These are phyloP conservation scores for Sinocyclocheilus grahami DNA, from an alignment of 2,113 vertebrate species.

Conservation along the genomic window DNA sequence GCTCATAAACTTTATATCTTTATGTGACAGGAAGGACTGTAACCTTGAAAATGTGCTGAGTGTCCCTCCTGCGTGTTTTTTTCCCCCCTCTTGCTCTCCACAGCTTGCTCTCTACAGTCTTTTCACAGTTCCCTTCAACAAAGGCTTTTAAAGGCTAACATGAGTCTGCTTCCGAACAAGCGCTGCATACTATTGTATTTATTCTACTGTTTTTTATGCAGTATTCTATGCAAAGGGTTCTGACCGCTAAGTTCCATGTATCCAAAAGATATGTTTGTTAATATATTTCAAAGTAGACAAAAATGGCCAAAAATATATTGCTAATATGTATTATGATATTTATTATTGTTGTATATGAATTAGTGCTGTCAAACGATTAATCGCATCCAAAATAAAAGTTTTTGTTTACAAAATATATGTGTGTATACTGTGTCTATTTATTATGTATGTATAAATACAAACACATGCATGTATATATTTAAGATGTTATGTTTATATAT, in stretches of 20 bases:
- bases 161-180: background rate
- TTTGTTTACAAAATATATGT: too few relatives aligned
- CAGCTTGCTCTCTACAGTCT: background rate
- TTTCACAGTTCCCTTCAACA: background rate
- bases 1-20: conserved; percentile 44
- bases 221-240: background rate
- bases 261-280: background rate
- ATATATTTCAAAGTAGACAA: background rate
- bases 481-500: too few relatives aligned
- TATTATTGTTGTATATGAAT: too few relatives aligned
- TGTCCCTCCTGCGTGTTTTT: background rate
- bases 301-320: background rate
- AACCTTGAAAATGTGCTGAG: conserved; percentile 45
- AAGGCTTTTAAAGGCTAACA: background rate
- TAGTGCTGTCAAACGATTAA: too few relatives aligned
- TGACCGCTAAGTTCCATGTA: background rate
- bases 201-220: background rate
- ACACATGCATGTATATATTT: background rate
- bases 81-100: background rate
- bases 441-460: too few relatives aligned
- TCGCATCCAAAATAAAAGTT: too few relatives aligned
- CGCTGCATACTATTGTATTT: background rate
- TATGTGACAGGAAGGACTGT: conserved; percentile 37
- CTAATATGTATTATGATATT: background rate
- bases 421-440: too few relatives aligned